Base-by-base conservation (phyloP, 2,113 vertebrate species). In the Cryptomyrus ogoouensis region DNA sequence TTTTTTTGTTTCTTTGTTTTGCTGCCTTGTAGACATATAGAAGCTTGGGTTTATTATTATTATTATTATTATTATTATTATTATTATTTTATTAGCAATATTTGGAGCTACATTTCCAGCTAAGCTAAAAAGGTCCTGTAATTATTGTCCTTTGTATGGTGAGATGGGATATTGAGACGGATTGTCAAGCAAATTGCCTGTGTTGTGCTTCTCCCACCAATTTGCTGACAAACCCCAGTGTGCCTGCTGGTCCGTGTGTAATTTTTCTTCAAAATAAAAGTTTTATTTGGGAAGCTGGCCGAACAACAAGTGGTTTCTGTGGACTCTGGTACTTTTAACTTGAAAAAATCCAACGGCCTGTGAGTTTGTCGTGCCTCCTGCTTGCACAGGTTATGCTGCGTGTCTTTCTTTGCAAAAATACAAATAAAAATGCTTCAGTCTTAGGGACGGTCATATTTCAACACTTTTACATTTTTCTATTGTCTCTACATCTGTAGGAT, bases 271-370 rank as follows among this genome's bases (percentile, higher is more conserved):
- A 46, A 90, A 90, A 90, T 88, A 88, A 88, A 90, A 17, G 39
- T 90, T 88, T 90, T 70, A n/a, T 66, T 88, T 90, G 87, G 27
- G 77, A 84, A 90, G 90, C 50, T 84, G 90, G 90, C 53, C 50
- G 39, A 83, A 83, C 87, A 90, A 74, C 88, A 77, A 87, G 80
- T 90, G 77, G 35, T 85, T 50, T 89, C 77, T 56, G 39, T 84
- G 80, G 39, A 89, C 35, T 88, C 53, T 39, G 56, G 87, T 88
- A 56, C 83, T 89, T 50, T 83, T 89, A 83, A 83, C 9, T 88
- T 88, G n/a, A 21, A 87, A 87, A 87, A 56, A 35, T 56, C 47
- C 86, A 7, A 21, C 86, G 15, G 50, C 31, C 86, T 53, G 27
- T 87, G 50, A 58, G 24, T 39, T 47, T 50, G 46, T 50, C 47